Conservation (phyloP, 2,888 invertebrate species). For the Trichopria drosophilae region DNA sequence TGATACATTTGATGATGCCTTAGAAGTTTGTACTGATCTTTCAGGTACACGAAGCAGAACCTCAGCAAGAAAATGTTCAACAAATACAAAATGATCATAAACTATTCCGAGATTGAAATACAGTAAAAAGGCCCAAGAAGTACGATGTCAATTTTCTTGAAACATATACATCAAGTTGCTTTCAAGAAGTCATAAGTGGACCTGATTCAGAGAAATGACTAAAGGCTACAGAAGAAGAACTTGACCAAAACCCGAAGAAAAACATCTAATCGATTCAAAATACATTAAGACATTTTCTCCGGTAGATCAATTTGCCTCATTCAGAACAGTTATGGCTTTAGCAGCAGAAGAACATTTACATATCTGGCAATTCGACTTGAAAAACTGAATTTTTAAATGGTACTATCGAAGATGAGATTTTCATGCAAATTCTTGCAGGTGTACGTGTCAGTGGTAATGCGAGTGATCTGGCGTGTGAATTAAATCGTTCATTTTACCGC, state of each 20-base stretch:
- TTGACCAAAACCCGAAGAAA: neutral
- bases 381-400: slow-evolving; percentile 34
- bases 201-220: slow-evolving; percentile 5
- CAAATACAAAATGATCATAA: neutral
- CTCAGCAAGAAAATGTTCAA: neutral
- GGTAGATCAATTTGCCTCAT: slow-evolving; percentile 26
- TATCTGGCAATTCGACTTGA: slow-evolving; percentile 30
- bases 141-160: neutral
- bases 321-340: slow-evolving; percentile 27
- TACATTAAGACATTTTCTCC: slow-evolving; percentile 33
- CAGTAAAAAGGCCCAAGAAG: neutral
- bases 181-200: slow-evolving; percentile 11
- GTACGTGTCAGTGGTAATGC: no score
- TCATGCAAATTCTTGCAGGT: slow-evolving; percentile 28
- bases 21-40: no score
- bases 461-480: no score
- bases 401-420: slow-evolving; percentile 26
- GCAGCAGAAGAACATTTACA: slow-evolving; percentile 27
- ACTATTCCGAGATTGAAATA: neutral
- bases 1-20: no score
- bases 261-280: slow-evolving; percentile 18
- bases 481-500: slow-evolving; percentile 19
- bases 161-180: slow-evolving; percentile 3
- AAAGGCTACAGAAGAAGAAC: slow-evolving; percentile 16
- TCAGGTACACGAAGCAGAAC: no score